Conservation (phyloP, 2,797 vertebrate species). For the Coccyzus lansbergi region DNA sequence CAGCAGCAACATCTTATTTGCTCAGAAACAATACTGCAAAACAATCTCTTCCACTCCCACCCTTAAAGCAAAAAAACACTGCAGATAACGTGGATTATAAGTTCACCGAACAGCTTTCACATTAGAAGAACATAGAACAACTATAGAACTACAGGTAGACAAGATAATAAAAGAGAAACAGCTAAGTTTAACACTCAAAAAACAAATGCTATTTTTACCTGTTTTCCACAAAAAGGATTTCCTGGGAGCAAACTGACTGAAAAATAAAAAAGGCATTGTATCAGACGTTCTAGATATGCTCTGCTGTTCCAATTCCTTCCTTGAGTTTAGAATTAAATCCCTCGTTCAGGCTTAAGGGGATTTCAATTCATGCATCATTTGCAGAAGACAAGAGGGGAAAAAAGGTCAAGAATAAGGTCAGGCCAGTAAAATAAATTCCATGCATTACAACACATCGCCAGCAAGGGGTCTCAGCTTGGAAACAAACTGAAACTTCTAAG, state of each 20-base stretch:
- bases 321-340: conserved; percentile 68
- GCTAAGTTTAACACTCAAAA: conserved; percentile 19
- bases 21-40: not conserved
- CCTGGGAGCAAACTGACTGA: conserved; percentile 88
- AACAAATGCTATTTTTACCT: conserved; percentile 79
- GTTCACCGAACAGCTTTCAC: not conserved
- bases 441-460: conserved; percentile 45
- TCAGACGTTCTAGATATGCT: conserved; percentile 73
- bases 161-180: conserved; percentile 34
- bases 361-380: conserved; percentile 64
- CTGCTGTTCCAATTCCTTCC: conserved; percentile 61
- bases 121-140: not conserved
- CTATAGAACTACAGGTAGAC: not conserved
- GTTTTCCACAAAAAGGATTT: conserved; percentile 90
- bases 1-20: not conserved
- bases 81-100: not conserved
- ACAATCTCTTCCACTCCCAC: not conserved
- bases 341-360: conserved; percentile 62
- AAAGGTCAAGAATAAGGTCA: conserved; percentile 66
- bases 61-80: not conserved
- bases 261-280: conserved; percentile 79
- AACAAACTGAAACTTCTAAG: conserved; percentile 25
- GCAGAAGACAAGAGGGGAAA: conserved; percentile 42
- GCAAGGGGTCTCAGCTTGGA: conserved; percentile 8
- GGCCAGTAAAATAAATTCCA: conserved; percentile 51